Percentiles rank a stretch among this genome's conserved stretches.
Evolutionary conservation across 2,113 vertebrate species (phyloP).

Genomic region (Hylia prasina): DNA sequence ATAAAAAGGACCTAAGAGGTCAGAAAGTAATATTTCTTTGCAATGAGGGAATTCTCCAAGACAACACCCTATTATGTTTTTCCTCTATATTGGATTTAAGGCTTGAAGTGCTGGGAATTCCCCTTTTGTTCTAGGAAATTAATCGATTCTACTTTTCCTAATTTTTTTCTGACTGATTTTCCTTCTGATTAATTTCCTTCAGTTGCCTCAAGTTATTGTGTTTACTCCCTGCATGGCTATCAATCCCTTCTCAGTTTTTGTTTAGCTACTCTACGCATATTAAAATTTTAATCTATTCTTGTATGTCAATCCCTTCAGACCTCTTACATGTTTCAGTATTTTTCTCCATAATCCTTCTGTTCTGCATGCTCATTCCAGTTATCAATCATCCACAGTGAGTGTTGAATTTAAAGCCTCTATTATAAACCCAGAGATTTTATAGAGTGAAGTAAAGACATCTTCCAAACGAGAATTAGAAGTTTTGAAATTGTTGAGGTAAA

Average conservation of each 20-base stretch:
- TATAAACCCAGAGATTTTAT: not conserved
- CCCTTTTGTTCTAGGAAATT: slow-evolving; percentile 30
- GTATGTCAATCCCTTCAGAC: slow-evolving; percentile 32
- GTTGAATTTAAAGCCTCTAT: not conserved
- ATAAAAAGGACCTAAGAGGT: not conserved
- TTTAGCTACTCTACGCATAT: slow-evolving; percentile 29
- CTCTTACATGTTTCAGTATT: not conserved
- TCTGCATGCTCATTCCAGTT: not conserved
- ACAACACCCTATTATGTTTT: not conserved
- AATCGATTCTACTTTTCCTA: slow-evolving; percentile 7
- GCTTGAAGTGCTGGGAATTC: slow-evolving; percentile 13
- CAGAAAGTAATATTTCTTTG: not conserved
- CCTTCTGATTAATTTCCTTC: slow-evolving; percentile 43
- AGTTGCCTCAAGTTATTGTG: slow-evolving; percentile 26
- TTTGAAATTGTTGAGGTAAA: not conserved
- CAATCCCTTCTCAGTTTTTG: slow-evolving; percentile 23
- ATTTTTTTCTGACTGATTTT: slow-evolving; percentile 24
- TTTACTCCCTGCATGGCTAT: slow-evolving; percentile 49
- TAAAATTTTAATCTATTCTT: slow-evolving; percentile 55
- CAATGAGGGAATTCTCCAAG: not conserved
- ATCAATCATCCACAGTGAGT: not conserved
- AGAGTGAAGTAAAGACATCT: not conserved
- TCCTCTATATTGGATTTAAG: not conserved
- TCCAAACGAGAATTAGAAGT: not conserved
- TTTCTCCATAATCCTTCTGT: slow-evolving; percentile 22